Evolutionary conservation across 2,797 vertebrate genomes (phyloP).

Genomic region (Falco berigora): DNA sequence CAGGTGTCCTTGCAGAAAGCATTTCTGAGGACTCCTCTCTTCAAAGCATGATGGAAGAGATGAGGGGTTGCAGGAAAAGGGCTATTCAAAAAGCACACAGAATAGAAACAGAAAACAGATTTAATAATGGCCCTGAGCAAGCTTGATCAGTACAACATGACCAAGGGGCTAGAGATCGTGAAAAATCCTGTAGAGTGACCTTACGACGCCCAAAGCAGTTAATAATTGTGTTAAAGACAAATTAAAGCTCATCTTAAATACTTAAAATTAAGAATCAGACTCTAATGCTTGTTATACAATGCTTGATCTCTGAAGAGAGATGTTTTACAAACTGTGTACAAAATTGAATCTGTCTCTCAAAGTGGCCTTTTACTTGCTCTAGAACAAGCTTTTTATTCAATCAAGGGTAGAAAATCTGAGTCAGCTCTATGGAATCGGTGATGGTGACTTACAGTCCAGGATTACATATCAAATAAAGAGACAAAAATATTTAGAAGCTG

Average conservation of each 20-base stretch:
- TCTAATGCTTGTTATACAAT: background rate
- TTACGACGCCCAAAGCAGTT: background rate
- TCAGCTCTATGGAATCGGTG: background rate
- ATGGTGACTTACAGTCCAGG: background rate
- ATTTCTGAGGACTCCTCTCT: background rate
- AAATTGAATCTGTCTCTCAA: background rate
- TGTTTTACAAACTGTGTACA: background rate
- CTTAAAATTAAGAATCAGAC: background rate
- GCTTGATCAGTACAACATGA: background rate
- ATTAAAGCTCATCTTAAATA: background rate
- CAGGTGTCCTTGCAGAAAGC: background rate
- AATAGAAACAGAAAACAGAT: background rate
- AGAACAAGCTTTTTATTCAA: background rate
- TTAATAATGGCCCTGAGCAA: background rate
- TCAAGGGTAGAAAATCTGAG: background rate
- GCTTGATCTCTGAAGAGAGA: background rate
- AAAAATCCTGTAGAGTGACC: background rate
- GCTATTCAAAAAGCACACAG: background rate
- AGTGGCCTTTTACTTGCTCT: background rate
- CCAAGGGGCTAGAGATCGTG: background rate
- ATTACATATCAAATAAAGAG: background rate
- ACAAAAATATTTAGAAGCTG: background rate
- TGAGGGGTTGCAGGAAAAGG: background rate
- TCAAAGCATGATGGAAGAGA: background rate
- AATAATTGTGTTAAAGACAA: background rate